These are phyloP conservation scores for Shargacucullia verbasci DNA, from an alignment of 2,888 invertebrate species.

Conservation along the genomic window DNA sequence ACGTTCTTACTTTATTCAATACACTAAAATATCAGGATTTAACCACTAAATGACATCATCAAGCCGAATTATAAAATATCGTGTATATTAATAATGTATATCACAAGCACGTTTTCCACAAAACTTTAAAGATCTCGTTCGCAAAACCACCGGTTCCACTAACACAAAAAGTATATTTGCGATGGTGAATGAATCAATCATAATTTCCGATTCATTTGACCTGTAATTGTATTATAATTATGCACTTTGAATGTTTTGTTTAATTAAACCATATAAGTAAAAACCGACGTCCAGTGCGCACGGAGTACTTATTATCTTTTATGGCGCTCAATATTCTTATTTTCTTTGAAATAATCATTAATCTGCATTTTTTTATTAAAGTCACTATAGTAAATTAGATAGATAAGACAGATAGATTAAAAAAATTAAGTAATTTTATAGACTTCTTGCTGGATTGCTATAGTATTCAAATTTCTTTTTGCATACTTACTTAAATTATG, in stretches of 20 bases:
- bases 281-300: conserved; percentile 7
- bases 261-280: conserved; percentile 14
- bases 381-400: conserved; percentile 14
- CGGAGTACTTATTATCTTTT: conserved; percentile 28
- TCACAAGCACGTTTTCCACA: too few relatives aligned
- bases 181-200: not conserved
- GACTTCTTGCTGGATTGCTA: conserved; percentile 12
- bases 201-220: conserved; percentile 6
- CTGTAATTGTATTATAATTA: conserved; percentile 4
- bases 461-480: conserved; percentile 4
- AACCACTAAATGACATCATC: too few relatives aligned
- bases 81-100: too few relatives aligned
- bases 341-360: conserved; percentile 10
- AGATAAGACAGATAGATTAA: too few relatives aligned
- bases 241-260: conserved; percentile 23
- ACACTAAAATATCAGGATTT: not conserved
- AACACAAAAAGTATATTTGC: too few relatives aligned
- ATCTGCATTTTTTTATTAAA: conserved; percentile 23
- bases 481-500: too few relatives aligned
- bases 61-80: too few relatives aligned
- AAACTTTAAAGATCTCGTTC: not conserved
- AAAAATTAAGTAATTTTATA: conserved; percentile 33
- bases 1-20: not conserved
- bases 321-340: conserved; percentile 14
- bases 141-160: not conserved